phyloP scores from a whole-genome alignment of 2,113 vertebrate species.

The Limanda limanda region DNA sequence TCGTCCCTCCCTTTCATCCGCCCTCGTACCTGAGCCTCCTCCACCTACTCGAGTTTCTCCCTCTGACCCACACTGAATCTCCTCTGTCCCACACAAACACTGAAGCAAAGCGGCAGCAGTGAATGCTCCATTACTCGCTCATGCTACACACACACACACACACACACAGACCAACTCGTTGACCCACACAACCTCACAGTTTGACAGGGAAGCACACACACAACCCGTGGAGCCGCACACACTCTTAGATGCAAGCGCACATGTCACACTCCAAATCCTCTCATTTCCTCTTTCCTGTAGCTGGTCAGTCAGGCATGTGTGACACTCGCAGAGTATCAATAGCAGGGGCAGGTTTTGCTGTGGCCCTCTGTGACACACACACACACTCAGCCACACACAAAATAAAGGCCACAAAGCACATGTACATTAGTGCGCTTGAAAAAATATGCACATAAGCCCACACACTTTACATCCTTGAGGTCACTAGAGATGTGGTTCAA shows the following conservation, averaged over 20 bases:
- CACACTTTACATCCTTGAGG: constrained; percentile 37
- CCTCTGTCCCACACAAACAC: constrained; percentile 44
- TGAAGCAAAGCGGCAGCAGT: constrained; percentile 46
- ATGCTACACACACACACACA: constrained; percentile 27
- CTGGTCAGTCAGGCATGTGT: constrained; percentile 68
- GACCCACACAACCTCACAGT: constrained; percentile 58
- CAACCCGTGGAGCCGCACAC: constrained; percentile 23
- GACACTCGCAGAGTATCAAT: constrained; percentile 59
- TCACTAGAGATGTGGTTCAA: constrained; percentile 54
- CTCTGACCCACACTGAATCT: constrained; percentile 48
- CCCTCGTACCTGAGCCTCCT: constrained; percentile 19
- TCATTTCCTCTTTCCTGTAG: constrained; percentile 79
- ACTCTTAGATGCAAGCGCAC: constrained; percentile 53
- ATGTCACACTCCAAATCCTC: constrained; percentile 71
- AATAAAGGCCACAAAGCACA: background rate
- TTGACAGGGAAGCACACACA: constrained; percentile 53
- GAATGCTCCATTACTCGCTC: constrained; percentile 52
- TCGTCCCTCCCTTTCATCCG: constrained; percentile 1
- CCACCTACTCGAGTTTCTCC: constrained; percentile 40
- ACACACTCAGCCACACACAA: constrained; percentile 4
- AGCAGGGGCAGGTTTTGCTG: constrained; percentile 43
- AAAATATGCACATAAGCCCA: constrained; percentile 53
- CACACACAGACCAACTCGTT: constrained; percentile 50
- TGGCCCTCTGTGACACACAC: constrained; percentile 16
- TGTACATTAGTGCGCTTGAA: constrained; percentile 13